These are phyloP conservation scores for Pelosia muscerda DNA, from an alignment of 2,888 invertebrate species.

Conservation along the genomic window DNA sequence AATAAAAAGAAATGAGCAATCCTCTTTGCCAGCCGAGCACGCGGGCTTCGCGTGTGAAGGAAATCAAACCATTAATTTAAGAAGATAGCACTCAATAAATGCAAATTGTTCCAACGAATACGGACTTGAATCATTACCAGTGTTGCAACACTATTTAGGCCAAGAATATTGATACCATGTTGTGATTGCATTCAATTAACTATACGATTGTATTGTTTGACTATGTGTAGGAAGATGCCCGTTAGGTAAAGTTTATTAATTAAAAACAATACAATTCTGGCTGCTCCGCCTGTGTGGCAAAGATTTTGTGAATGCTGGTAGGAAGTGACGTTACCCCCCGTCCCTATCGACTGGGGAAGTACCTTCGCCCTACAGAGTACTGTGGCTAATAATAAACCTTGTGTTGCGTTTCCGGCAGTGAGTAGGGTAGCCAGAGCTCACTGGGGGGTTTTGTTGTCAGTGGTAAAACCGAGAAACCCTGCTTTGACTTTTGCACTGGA, in stretches of 20 bases:
- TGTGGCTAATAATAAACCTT: no score
- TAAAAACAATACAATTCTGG: conserved; percentile 11
- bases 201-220: conserved; percentile 35
- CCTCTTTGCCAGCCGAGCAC: conserved; percentile 32
- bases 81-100: conserved; percentile 59
- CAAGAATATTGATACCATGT: conserved; percentile 54
- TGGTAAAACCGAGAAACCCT: no score
- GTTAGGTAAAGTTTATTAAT: conserved; percentile 29
- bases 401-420: no score
- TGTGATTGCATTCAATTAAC: conserved; percentile 52
- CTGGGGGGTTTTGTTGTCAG: no score
- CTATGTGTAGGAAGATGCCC: conserved; percentile 42
- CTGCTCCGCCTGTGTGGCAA: background rate
- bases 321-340: no score
- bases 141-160: conserved; percentile 67
- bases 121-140: conserved; percentile 62
- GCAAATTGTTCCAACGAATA: conserved; percentile 71
- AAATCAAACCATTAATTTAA: conserved; percentile 45
- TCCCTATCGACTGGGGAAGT: no score
- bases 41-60: conserved; percentile 32
- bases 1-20: conserved; percentile 7
- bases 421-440: no score
- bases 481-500: no score
- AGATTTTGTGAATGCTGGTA: background rate
- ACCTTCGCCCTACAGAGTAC: no score